phyloP scores from a whole-genome alignment of 2,888 invertebrate species.

The Melieria picta region DNA sequence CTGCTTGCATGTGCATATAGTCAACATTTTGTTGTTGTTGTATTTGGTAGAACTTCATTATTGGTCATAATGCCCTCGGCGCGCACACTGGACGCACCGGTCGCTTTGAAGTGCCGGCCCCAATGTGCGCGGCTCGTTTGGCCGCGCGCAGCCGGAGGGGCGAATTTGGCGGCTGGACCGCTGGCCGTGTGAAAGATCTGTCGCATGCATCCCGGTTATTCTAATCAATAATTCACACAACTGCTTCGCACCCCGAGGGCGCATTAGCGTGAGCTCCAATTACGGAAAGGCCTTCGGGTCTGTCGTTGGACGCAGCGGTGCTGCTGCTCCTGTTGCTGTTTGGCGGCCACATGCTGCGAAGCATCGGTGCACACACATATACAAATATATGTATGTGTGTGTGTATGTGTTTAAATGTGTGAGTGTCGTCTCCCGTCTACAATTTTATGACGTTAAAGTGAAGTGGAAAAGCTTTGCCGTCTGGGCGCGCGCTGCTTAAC shows the following conservation, averaged over 20 bases:
- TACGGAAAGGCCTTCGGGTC: conserved; percentile 22
- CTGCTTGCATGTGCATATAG: not conserved
- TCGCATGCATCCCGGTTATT: not conserved
- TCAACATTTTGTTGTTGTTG: not conserved
- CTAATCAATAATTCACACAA: conserved; percentile 38
- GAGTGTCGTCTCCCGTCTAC: not conserved
- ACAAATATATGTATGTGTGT: not conserved
- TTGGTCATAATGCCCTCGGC: not conserved
- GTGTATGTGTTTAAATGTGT: not conserved
- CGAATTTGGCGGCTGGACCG: not conserved
- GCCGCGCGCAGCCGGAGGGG: not conserved
- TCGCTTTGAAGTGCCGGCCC: not conserved
- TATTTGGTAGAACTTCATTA: conserved; percentile 2
- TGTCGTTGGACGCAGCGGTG: not conserved
- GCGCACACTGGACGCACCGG: not conserved
- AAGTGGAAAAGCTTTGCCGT: conserved; percentile 23
- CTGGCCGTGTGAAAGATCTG: not conserved
- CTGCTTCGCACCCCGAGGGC: conserved; percentile 32
- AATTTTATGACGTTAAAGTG: conserved; percentile 11
- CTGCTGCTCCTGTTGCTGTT: not conserved
- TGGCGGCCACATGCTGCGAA: conserved; percentile 14
- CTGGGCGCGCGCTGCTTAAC: not conserved
- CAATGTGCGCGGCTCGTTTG: not conserved
- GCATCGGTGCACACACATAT: not conserved
- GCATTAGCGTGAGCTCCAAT: conserved; percentile 34